Evolutionary conservation across 2,888 invertebrate genomes (phyloP), one percentile per base, ranked within the genome.

Genomic region (Calliphora vomitoria): DNA sequence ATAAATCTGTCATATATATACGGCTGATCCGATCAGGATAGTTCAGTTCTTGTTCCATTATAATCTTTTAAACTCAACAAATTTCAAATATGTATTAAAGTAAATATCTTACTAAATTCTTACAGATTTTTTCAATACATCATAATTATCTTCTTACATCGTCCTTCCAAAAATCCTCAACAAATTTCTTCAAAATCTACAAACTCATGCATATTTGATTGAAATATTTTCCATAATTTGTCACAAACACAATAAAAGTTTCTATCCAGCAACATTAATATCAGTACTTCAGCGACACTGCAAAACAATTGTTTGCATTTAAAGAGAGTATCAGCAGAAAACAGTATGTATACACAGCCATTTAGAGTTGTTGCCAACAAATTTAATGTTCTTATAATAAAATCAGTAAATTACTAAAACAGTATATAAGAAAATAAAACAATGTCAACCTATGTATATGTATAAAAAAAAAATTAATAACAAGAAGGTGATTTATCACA

Each of bases 201-300:
- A 13, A 62, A 31, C 60, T 4, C 64, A 18, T 64, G n/a, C n/a
- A 64, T 64, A 64, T 41, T 38, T 64, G 18, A 64, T 64, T 64
- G 18, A 64, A 64, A 41, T 41, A 41, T 38, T 64, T 64, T 64
- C 10, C 15, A 15, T 10, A 64, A 41, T 64, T 41, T 18, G 8
- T 8, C 11, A 41, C 38, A 64, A 64, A 10, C 8, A 41, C n/a
- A 64, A 41, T 0, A 41, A 41, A 64, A 41, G 8, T 35, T 62
- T 62, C 35, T 62, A 1, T 13, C 4, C 31, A 15, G 20, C 8
- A 55, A 20, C 20, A 55, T 55, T 20, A 20, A 20, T 55, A 20
- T 55, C 11, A 10, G 10, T 10, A 3, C 55, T 20, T 20, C 18
- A 20, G 11, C 20, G 11, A 10, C 55, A 53, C 11, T 18, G 15